phyloP scores from a whole-genome alignment of 2,113 vertebrate species.

The Ptilonorhynchus violaceus region DNA sequence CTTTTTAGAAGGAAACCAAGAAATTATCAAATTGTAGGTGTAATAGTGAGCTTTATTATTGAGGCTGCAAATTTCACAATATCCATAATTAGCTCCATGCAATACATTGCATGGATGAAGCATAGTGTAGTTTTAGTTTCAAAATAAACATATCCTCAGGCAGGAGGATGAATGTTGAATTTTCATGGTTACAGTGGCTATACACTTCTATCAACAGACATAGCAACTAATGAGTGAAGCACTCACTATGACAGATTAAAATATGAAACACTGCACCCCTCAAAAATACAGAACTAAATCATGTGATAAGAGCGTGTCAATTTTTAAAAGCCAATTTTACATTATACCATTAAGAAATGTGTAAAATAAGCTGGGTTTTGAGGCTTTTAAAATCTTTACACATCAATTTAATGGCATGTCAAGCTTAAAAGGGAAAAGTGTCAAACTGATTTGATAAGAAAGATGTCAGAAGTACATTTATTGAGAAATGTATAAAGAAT shows the following conservation, averaged over 20 bases:
- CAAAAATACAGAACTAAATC: neutral
- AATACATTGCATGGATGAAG: neutral
- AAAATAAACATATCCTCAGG: neutral
- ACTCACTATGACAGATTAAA: neutral
- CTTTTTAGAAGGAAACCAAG: neutral
- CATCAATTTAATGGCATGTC: slow-evolving; percentile 17
- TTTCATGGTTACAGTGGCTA: neutral
- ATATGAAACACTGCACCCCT: neutral
- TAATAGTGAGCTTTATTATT: neutral
- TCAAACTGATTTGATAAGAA: slow-evolving; percentile 29
- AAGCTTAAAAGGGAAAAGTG: neutral
- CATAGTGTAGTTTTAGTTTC: neutral
- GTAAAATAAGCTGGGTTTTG: slow-evolving; percentile 10
- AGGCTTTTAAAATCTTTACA: slow-evolving; percentile 31
- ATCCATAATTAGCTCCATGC: neutral
- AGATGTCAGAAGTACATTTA: slow-evolving; percentile 4
- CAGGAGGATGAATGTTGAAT: neutral
- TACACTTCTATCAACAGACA: neutral
- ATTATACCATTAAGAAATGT: slow-evolving; percentile 14
- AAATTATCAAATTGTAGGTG: neutral
- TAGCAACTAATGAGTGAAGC: neutral
- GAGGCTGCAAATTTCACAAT: neutral
- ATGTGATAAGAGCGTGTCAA: neutral
- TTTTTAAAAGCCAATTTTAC: slow-evolving; percentile 29
- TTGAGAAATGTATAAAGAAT: neutral